Evolutionary conservation across 2,888 invertebrate genomes (phyloP), one percentile per base, ranked within the genome.

Genomic region (Agonopterix subpropinquella): DNA sequence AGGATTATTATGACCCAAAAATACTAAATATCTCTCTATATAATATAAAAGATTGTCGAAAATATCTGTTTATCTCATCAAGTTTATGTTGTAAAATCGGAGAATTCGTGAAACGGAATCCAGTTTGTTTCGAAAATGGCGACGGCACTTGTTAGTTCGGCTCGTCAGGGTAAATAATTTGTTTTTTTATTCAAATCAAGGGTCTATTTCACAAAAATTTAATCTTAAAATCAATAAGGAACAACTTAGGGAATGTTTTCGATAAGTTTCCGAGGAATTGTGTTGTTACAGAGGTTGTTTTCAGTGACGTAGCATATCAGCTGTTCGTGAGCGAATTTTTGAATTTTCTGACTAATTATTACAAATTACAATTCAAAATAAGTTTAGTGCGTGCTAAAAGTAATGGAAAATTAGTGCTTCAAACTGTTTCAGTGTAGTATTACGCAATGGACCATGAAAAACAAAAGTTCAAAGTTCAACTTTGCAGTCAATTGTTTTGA

Each of bases 141-240:
- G 77, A 78, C 66, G 71, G 82, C 77, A 64, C 73, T 88, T 81
- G 88, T 87, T 85, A 86, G 85, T 85, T 87, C 88, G 88, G 76
- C 88, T 86, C 88, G 85, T 79, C 78, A 85, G 84, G 87, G 88
- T 88, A 87, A 87, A 77, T 79, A 77, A 74, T 68, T 69, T 64
- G 56, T 70, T 67, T 77, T 71, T 63, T 56, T 56, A 53, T 56
- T 18, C 47, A 58, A 57, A 54, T 44, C 8, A 2, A 49, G 13
- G 28, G 1, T 49, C 36, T 18, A 44, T 28, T 46, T 43, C 47
- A 51, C 47, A 54, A 46, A 43, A 39, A 10, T 9, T 39, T 37
- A 37, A 28, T 28, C 28, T 28, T 28, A 28, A 28, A 28, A 28
- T 28, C 28, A 28, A 5, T 28, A 28, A 18, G 7, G 7, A 28